Conservation (phyloP, 2,113 vertebrate species). For the Silurus asotus region DNA sequence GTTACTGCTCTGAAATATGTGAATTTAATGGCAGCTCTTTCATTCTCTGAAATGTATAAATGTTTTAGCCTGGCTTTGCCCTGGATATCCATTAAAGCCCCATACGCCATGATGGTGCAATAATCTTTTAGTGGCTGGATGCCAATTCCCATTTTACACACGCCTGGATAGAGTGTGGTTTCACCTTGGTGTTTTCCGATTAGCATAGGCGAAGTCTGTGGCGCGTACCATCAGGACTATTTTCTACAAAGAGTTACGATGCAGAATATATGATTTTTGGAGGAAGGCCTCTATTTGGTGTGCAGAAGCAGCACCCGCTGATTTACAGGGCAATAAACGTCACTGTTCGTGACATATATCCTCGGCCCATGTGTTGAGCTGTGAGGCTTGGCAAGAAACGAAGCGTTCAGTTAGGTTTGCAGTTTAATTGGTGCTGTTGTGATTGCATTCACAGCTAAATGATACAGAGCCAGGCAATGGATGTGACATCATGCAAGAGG, state of each 20-base stretch:
- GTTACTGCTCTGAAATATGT: constrained; percentile 30
- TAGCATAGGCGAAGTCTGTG: not conserved
- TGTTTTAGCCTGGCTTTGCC: constrained; percentile 24
- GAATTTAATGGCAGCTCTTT: constrained; percentile 6
- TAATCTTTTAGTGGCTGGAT: constrained; percentile 30
- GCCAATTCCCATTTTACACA: constrained; percentile 23
- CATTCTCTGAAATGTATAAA: constrained; percentile 12
- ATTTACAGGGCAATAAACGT: constrained; percentile 44
- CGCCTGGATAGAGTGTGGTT: not conserved
- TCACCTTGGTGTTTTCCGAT: constrained; percentile 5
- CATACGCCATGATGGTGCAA: constrained; percentile 13
- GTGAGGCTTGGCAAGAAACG: constrained; percentile 40
- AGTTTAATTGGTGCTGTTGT: constrained; percentile 65
- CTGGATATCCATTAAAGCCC: constrained; percentile 29
- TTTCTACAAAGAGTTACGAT: constrained; percentile 21
- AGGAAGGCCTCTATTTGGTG: constrained; percentile 21
- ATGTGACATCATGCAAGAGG: constrained; percentile 73
- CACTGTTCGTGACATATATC: constrained; percentile 53
- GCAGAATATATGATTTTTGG: constrained; percentile 26
- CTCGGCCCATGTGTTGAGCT: constrained; percentile 50
- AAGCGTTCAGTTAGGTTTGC: constrained; percentile 52
- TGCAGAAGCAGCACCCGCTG: constrained; percentile 16
- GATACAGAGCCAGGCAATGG: constrained; percentile 61
- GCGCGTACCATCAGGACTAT: not conserved
- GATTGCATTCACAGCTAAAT: constrained; percentile 73